Evolutionary conservation across 2,888 invertebrate genomes (phyloP).

Genomic region (Ennomos fuscantarius): DNA sequence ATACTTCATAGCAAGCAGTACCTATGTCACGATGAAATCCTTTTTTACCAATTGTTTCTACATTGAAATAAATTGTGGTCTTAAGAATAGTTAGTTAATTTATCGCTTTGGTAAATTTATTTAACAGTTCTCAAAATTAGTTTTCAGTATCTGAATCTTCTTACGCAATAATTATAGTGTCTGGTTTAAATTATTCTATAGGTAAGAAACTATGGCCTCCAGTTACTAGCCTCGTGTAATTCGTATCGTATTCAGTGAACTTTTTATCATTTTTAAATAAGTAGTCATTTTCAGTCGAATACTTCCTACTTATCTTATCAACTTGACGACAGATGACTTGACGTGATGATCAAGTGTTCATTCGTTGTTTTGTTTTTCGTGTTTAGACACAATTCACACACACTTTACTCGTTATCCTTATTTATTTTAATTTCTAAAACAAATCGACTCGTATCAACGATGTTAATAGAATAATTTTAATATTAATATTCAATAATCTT

Average conservation of each 20-base stretch:
- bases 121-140: conserved; percentile 13
- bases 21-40: too few relatives aligned
- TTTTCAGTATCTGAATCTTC: conserved; percentile 12
- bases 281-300: conserved; percentile 12
- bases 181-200: conserved; percentile 2
- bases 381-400: conserved; percentile 13
- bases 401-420: conserved; percentile 38
- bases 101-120: conserved; percentile 11
- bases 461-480: conserved; percentile 51
- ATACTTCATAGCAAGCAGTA: neutral
- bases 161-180: neutral
- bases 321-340: conserved; percentile 4
- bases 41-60: neutral
- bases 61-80: neutral
- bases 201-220: conserved; percentile 12
- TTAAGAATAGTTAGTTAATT: conserved; percentile 9
- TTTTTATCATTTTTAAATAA: conserved; percentile 21
- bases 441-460: conserved; percentile 41
- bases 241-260: conserved; percentile 20
- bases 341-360: conserved; percentile 11
- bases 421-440: conserved; percentile 53
- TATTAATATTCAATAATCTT: conserved; percentile 61
- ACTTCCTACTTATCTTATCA: conserved; percentile 27
- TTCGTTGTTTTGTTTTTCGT: conserved; percentile 21
- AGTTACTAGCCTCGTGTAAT: conserved; percentile 17